Evolutionary conservation across 2,113 vertebrate species (phyloP).

Genomic region (Coryphaenoides rupestris): DNA sequence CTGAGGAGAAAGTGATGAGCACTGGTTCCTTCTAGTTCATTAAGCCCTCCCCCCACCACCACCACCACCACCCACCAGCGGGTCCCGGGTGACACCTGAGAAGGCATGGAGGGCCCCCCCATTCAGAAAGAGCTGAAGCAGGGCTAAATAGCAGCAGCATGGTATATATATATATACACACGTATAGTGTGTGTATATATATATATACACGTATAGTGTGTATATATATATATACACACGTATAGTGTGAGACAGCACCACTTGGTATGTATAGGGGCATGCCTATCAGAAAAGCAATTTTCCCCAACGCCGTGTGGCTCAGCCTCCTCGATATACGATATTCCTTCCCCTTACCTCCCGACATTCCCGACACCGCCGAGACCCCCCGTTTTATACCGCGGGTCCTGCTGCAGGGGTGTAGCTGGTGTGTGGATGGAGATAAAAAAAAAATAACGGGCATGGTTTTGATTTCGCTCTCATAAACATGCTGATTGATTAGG

Average conservation of each 20-base stretch:
- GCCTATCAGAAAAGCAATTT: constrained; percentile 63
- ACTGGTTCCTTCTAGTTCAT: constrained; percentile 39
- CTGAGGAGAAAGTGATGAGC: constrained; percentile 32
- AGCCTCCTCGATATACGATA: constrained; percentile 53
- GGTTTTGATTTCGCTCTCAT: constrained; percentile 74
- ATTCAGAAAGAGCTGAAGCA: constrained; percentile 32
- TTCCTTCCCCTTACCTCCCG: constrained; percentile 31
- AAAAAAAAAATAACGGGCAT: constrained; percentile 65
- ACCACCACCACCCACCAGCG: background rate
- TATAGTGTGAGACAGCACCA: constrained; percentile 7
- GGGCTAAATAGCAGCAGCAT: constrained; percentile 25
- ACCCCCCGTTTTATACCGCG: no score
- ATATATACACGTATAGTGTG: constrained; percentile 13
- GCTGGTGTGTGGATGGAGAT: constrained; percentile 55
- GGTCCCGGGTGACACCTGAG: constrained; percentile 33
- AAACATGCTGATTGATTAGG: constrained; percentile 78
- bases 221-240: constrained; percentile 24
- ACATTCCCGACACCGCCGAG: no score
- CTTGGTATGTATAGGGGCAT: constrained; percentile 50
- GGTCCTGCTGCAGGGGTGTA: constrained; percentile 50
- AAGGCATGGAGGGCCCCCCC: constrained; percentile 5
- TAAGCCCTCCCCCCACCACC: constrained; percentile 1
- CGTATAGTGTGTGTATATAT: background rate
- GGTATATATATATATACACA: constrained; percentile 27
- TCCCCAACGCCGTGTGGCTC: constrained; percentile 49